Evolutionary conservation across 35 echinoderm and acorn worm genomes (phyloP).

Genomic region (Apostichopus californicus): DNA sequence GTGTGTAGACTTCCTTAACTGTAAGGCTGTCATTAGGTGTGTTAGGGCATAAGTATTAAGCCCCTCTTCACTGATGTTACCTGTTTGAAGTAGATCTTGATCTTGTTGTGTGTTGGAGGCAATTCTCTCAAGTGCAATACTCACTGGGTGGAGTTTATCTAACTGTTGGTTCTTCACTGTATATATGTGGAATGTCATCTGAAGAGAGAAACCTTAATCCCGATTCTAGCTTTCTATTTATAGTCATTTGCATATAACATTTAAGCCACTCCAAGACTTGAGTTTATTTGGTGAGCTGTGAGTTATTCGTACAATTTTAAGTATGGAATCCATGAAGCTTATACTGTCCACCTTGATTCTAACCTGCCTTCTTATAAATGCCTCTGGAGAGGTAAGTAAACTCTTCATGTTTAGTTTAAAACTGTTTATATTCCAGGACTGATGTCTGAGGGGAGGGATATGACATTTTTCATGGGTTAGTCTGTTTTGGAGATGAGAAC

Average conservation of each 20-base stretch:
- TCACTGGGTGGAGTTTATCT: neutral
- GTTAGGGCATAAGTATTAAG: neutral
- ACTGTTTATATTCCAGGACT: too few species aligned
- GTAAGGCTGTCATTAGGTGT: neutral
- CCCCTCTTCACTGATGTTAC: neutral
- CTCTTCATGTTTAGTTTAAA: neutral
- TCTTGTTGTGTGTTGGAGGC: neutral
- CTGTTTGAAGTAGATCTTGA: neutral
- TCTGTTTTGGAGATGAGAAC: too few species aligned
- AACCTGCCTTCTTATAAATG: neutral
- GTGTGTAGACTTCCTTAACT: neutral
- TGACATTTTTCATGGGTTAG: too few species aligned
- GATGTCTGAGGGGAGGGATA: too few species aligned
- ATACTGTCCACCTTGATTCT: neutral
- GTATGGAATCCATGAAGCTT: neutral
- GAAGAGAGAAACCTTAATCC: too few species aligned
- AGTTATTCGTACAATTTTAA: neutral
- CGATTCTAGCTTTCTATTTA: neutral
- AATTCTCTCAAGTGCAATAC: neutral
- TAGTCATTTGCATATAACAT: neutral
- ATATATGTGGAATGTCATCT: too few species aligned
- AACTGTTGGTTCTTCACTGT: neutral
- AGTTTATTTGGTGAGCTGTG: neutral
- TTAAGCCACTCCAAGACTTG: neutral
- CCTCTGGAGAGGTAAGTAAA: neutral